Evolutionary conservation across 2,888 invertebrate species (phyloP).

Genomic region (Bhutanitis thaidina): DNA sequence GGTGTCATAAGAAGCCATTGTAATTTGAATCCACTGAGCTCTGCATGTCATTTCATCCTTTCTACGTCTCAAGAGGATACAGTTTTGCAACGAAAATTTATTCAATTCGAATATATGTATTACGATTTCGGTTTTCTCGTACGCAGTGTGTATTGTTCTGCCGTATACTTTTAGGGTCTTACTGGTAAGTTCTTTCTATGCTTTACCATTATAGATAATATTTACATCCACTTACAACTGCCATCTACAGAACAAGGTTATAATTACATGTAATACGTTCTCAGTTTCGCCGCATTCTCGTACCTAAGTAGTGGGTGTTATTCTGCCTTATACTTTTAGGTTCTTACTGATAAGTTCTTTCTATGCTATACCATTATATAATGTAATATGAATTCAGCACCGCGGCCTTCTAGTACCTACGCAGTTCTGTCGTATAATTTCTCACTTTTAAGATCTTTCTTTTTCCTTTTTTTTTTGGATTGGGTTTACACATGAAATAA

Average conservation of each 20-base stretch:
- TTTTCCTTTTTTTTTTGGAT: too few relatives aligned
- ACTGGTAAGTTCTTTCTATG: neutral
- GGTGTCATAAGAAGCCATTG: too few relatives aligned
- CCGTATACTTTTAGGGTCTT: neutral
- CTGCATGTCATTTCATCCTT: neutral
- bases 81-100: neutral
- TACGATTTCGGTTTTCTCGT: neutral
- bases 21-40: neutral
- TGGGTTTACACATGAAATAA: too few relatives aligned
- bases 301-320: neutral
- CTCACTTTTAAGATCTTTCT: neutral
- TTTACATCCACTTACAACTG: too few relatives aligned
- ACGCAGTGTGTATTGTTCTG: neutral
- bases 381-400: too few relatives aligned
- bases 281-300: neutral
- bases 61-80: neutral
- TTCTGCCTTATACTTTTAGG: neutral
- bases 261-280: neutral
- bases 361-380: too few relatives aligned
- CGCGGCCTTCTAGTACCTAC: neutral
- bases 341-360: neutral
- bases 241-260: too few relatives aligned
- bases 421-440: neutral
- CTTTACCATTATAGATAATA: too few relatives aligned
- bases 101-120: neutral